A percentile compares a stretch with the other conserved stretches of the same genome.
Conservation (phyloP, 2,888 invertebrate species). For the Cactoblastis cactorum region DNA sequence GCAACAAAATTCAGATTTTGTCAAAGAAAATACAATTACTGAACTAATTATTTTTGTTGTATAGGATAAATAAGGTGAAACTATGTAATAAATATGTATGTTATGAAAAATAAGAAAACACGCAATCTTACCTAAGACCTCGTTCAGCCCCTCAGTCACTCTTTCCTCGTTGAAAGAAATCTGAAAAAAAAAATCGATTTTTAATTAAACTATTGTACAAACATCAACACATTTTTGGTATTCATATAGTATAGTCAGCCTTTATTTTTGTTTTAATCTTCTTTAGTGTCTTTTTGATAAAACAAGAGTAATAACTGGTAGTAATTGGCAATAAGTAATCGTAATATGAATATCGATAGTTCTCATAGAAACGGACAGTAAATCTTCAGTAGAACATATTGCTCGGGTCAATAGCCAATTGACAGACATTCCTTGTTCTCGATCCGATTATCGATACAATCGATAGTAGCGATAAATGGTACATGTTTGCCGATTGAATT, state of each 20-base stretch:
- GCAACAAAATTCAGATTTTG: background rate
- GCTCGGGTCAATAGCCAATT: conserved; percentile 46
- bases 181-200: conserved; percentile 46
- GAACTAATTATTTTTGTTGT: too few species aligned
- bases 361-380: background rate
- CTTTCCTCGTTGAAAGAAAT: conserved; percentile 45
- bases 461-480: conserved; percentile 36
- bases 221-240: too few species aligned
- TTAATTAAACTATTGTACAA: background rate
- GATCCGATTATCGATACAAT: conserved; percentile 46
- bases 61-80: background rate
- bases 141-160: conserved; percentile 63
- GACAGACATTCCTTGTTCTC: conserved; percentile 34
- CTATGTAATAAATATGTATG: background rate
- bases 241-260: background rate
- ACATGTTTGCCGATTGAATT: conserved; percentile 31
- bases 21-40: too few species aligned
- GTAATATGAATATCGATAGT: background rate
- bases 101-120: background rate
- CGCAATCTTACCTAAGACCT: conserved; percentile 53
- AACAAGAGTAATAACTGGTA: background rate
- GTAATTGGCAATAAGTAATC: background rate
- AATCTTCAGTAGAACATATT: conserved; percentile 37
- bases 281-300: background rate
- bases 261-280: too few species aligned